These are phyloP conservation scores for Coracias cyanogaster DNA, from an alignment of 2,797 vertebrate species.

Conservation along the genomic window DNA sequence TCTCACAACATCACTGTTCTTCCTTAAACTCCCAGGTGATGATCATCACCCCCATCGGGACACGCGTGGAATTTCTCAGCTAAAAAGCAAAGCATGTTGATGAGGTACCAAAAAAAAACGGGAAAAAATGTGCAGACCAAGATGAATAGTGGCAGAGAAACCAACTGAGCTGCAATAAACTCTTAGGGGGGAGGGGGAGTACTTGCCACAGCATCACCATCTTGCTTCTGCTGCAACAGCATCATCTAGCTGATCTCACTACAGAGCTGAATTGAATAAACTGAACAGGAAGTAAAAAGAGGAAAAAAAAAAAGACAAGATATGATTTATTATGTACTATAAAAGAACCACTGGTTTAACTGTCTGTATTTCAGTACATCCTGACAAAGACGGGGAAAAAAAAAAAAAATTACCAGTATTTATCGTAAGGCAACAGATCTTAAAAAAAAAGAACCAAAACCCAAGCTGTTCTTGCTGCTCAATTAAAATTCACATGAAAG, in stretches of 20 bases:
- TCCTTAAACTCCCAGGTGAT: not conserved
- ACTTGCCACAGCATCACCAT: not conserved
- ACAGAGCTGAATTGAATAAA: constrained; percentile 24
- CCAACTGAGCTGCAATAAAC: not conserved
- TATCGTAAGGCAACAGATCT: not conserved
- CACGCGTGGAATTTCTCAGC: not conserved
- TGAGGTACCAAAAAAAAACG: not conserved
- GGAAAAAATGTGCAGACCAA: not conserved
- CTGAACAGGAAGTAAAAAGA: constrained; percentile 64
- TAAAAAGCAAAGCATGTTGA: not conserved
- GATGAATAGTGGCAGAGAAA: not conserved
- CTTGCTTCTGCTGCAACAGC: constrained; percentile 54
- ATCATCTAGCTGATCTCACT: constrained; percentile 65
- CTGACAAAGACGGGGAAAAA: not conserved
- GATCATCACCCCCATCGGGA: not conserved
- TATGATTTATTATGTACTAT: constrained; percentile 58
- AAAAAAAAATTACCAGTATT: not conserved
- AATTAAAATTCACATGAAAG: not conserved
- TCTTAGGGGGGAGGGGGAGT: not conserved
- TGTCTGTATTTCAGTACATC: constrained; percentile 51
- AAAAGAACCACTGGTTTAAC: constrained; percentile 62
- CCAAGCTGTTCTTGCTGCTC: not conserved
- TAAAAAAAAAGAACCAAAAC: not conserved
- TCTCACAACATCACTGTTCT: not conserved
- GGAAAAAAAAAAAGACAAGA: constrained; percentile 39